Conservation (phyloP, 2,888 invertebrate species). For the Aquatica leii region DNA sequence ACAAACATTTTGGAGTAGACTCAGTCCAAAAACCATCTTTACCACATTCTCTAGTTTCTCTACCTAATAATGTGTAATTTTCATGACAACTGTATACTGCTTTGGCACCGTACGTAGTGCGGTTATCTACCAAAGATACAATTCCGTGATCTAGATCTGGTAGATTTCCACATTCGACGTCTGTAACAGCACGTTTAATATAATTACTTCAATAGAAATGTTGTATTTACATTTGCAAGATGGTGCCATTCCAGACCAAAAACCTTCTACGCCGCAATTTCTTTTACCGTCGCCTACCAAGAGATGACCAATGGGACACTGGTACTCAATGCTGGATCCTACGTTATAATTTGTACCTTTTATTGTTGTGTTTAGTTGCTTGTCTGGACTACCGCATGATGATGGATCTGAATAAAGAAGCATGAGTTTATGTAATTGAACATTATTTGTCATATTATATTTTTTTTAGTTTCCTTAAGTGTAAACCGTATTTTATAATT, state of each 20-base stretch:
- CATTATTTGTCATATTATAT: too few relatives aligned
- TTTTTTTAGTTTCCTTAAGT: too few relatives aligned
- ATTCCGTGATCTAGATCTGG: constrained; percentile 76
- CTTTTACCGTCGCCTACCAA: constrained; percentile 75
- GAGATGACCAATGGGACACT: constrained; percentile 84
- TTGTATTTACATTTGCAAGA: constrained; percentile 81
- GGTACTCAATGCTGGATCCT: constrained; percentile 77
- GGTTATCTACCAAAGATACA: constrained; percentile 70
- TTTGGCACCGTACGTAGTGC: constrained; percentile 81
- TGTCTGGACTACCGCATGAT: constrained; percentile 89
- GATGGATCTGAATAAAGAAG: constrained; percentile 71
- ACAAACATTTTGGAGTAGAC: constrained; percentile 80
- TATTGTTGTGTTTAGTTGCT: constrained; percentile 83
- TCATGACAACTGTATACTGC: constrained; percentile 81
- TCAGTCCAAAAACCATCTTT: constrained; percentile 81
- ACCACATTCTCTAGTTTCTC: constrained; percentile 74
- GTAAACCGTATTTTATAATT: too few relatives aligned
- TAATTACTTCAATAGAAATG: neutral
- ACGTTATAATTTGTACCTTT: constrained; percentile 73
- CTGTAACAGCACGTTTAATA: constrained; percentile 60
- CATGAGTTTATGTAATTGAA: too few relatives aligned
- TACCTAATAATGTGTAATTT: constrained; percentile 86
- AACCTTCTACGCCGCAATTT: constrained; percentile 76
- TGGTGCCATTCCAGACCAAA: constrained; percentile 85
- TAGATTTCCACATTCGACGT: constrained; percentile 81